phyloP scores from a whole-genome alignment of 2,113 vertebrate genomes.

The Prochilodus magdalenae region DNA sequence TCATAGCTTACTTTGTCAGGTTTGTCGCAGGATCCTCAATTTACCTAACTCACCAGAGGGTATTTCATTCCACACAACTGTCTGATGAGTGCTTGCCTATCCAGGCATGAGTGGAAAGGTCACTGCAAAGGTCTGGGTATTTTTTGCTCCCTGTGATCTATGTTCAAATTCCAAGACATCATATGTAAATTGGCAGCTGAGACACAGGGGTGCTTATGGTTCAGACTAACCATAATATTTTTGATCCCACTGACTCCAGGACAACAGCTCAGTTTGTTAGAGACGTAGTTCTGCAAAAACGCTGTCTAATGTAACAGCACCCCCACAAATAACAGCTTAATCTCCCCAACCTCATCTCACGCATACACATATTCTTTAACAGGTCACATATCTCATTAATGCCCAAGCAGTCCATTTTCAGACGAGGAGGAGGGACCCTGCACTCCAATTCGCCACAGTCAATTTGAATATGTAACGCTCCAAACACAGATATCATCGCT shows the following conservation, averaged over 20 bases:
- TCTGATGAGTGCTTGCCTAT: constrained; percentile 12
- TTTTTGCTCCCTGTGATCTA: not conserved
- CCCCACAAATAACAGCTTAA: constrained; percentile 71
- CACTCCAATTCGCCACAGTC: constrained; percentile 67
- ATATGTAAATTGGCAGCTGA: not conserved
- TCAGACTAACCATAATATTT: not conserved
- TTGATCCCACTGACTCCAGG: not conserved
- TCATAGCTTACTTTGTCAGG: not conserved
- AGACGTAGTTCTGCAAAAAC: not conserved
- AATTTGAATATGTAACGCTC: constrained; percentile 80
- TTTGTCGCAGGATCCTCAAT: not conserved
- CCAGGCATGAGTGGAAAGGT: not conserved
- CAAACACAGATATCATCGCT: constrained; percentile 71
- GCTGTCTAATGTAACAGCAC: not conserved
- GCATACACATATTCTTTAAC: constrained; percentile 46
- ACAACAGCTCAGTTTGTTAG: not conserved
- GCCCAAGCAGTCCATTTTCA: constrained; percentile 69
- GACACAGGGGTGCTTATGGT: not conserved
- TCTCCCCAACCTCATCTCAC: constrained; percentile 64
- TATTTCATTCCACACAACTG: not conserved
- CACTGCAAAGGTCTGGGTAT: not conserved
- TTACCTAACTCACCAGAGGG: not conserved
- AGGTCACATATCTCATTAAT: constrained; percentile 77
- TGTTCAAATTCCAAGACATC: not conserved
- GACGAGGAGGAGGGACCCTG: constrained; percentile 64